phyloP scores from a whole-genome alignment of 2,113 vertebrate genomes.

The Microcebus tavaratra region DNA sequence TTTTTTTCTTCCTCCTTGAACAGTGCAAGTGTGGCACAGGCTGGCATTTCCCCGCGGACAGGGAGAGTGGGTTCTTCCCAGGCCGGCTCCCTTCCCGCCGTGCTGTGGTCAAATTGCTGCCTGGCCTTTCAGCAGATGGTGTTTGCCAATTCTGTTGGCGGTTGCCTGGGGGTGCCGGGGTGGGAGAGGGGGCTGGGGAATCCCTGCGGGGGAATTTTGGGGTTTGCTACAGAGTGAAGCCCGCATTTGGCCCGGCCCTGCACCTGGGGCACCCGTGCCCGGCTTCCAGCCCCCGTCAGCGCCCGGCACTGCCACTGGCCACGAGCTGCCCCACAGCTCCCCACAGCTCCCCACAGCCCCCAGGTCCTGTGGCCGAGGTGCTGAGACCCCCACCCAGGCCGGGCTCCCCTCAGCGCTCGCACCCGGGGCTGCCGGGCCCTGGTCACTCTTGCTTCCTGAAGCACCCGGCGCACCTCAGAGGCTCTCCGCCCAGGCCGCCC shows the following conservation, averaged over 20 bases:
- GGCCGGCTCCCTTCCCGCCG: rapidly evolving
- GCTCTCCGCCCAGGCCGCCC: background rate
- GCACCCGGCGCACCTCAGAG: background rate
- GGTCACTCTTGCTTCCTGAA: background rate
- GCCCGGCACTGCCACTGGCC: background rate
- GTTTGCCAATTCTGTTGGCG: background rate
- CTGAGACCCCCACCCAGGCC: rapidly evolving
- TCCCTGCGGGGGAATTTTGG: background rate
- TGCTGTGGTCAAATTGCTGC: rapidly evolving
- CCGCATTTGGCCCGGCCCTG: background rate
- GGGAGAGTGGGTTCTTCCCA: background rate
- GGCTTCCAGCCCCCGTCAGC: background rate
- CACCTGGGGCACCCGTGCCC: background rate
- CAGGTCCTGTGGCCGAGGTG: too few relatives aligned
- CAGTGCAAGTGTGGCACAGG: background rate
- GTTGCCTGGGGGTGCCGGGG: background rate
- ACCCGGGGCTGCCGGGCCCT: background rate
- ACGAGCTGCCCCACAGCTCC: background rate
- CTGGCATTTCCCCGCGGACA: background rate
- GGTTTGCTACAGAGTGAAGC: background rate
- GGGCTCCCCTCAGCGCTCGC: background rate
- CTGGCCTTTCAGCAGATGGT: background rate
- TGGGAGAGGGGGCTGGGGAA: background rate
- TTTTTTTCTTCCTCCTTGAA: background rate
- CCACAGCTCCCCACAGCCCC: background rate